Evolutionary conservation across 92 coral and sea anemone genomes (phyloP), one percentile per base, ranked within the genome.

Genomic region (Anthopleura xanthogrammica): DNA sequence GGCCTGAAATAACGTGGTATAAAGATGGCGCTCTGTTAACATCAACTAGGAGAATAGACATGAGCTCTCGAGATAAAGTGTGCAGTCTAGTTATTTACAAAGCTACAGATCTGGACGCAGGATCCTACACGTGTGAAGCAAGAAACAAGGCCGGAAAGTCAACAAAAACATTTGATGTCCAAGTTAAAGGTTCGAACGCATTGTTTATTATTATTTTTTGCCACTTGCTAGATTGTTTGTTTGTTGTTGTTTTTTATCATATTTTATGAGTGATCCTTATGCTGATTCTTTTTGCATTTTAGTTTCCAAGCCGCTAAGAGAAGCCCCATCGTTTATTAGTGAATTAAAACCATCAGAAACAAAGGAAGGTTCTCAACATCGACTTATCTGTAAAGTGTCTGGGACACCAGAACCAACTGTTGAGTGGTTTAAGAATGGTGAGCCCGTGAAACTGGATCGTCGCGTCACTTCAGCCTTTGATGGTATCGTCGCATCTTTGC

Each of bases 41-140:
- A 52, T 83, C 85, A 50, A 89, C 75, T n/a, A 77, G 89, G 23
- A 40, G 71, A 52, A 82, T 96, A 23, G 93, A 90, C 79, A 72
- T 94, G 22, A 86, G 87, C 40, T 80, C 98, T 17, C 82, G 90
- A 3, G 94, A 93, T 41, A 89, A 92, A 79, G 86, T 84, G 36
- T 79, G 90, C 80, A 76, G 82, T 55, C 83, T 94, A 43, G 87
- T 85, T 16, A 87, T 96, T 57, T 81, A 80, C 23, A 90, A 87
- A 60, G 87, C 92, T 20, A 87, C 86, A 60, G 88, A 89, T 39
- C 89, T 79, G 23, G 97, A 92, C 85, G 78, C 92, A 77, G 99
- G 99, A 48, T 85, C 91, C 7, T 97, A 94, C 79, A 91, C 89
- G 77, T 96, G 99, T 71, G 98, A 95, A 86, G 99, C 99, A 13